Evolutionary conservation across 2,797 vertebrate genomes (phyloP).

Genomic region (Tolypeutes matacus): DNA sequence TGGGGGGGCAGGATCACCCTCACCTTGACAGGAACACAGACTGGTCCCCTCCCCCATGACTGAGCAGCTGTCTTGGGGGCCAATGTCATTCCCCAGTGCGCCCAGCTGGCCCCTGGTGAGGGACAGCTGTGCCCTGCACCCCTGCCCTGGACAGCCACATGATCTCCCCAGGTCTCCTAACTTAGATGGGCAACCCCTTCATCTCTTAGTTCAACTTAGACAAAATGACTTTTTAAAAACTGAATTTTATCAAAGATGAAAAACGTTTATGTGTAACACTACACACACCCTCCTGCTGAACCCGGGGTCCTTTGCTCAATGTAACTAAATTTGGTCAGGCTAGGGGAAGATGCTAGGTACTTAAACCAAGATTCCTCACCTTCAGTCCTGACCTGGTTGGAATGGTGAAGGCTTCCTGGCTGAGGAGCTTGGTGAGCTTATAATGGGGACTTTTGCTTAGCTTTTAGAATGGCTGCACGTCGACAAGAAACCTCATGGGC

Average conservation of each 20-base stretch:
- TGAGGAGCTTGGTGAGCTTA: accelerated
- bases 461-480: not conserved
- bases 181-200: not conserved
- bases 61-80: not conserved
- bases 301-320: not conserved
- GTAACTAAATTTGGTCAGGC: not conserved
- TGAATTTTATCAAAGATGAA: not conserved
- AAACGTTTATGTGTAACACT: not conserved
- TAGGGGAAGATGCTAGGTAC: not conserved
- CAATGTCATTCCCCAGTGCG: accelerated
- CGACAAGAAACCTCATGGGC: accelerated
- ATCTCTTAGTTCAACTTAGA: not conserved
- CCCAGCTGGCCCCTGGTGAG: too few relatives aligned
- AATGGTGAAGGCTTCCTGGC: not conserved
- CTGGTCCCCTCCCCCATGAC: too few relatives aligned
- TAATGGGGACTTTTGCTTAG: not conserved
- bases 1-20: not conserved
- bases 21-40: not conserved
- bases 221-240: not conserved
- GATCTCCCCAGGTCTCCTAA: not conserved
- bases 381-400: not conserved
- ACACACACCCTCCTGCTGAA: not conserved
- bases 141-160: not conserved
- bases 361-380: too few relatives aligned
- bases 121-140: not conserved